These are phyloP conservation scores for Pocillopora meandrina DNA, from an alignment of 92 coral and sea anemone species.

Conservation along the genomic window DNA sequence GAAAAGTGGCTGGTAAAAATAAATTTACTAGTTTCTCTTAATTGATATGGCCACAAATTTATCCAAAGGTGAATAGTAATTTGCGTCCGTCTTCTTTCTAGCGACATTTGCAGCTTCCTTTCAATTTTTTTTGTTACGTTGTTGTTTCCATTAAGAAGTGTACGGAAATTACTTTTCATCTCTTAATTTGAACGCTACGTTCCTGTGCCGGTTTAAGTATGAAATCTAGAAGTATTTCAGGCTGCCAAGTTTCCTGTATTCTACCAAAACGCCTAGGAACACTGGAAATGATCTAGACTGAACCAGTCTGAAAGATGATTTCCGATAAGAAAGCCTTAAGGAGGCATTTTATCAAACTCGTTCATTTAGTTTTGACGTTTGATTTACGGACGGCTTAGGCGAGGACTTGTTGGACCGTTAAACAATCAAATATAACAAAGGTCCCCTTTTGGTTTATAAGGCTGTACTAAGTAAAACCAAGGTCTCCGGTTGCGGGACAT, in stretches of 20 bases:
- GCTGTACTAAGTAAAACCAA: not conserved
- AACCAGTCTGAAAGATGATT: not conserved
- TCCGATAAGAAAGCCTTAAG: not conserved
- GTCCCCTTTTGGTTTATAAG: not conserved
- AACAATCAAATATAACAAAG: slow-evolving; percentile 12
- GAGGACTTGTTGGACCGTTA: slow-evolving; percentile 10
- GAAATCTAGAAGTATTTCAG: not conserved
- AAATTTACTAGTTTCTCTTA: not conserved
- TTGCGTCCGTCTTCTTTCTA: not conserved
- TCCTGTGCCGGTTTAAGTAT: not conserved
- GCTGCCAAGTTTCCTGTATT: slow-evolving; percentile 23
- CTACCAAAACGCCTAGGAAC: not conserved
- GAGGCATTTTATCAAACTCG: not conserved
- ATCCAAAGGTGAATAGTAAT: slow-evolving; percentile 7
- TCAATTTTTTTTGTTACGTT: slow-evolving; percentile 1
- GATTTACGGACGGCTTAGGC: slow-evolving; percentile 12
- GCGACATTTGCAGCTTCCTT: slow-evolving; percentile 19
- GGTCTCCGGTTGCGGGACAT: not conserved
- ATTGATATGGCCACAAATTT: slow-evolving; percentile 1
- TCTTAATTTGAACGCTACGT: slow-evolving; percentile 4
- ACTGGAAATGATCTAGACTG: not conserved
- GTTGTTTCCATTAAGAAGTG: slow-evolving; percentile 12
- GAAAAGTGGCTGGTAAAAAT: not conserved
- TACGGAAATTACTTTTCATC: slow-evolving; percentile 14
- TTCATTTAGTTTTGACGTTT: slow-evolving; percentile 1